phyloP scores from a whole-genome alignment of 2,797 vertebrate species.

The Loriculus beryllinus region DNA sequence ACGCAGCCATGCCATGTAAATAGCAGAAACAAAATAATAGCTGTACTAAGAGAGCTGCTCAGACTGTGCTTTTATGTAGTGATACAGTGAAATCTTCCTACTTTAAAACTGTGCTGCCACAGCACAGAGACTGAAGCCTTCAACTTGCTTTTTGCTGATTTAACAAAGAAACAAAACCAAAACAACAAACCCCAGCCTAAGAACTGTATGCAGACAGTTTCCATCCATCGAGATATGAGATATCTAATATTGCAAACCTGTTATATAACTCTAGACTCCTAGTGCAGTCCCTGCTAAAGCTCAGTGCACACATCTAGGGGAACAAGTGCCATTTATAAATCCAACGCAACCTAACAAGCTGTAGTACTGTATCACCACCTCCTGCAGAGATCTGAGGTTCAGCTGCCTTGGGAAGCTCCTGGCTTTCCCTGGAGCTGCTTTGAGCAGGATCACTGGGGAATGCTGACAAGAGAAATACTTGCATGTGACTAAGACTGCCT shows the following conservation, averaged over 20 bases:
- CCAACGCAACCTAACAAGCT: background rate
- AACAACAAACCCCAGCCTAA: background rate
- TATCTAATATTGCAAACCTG: background rate
- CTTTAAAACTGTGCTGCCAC: background rate
- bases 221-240: background rate
- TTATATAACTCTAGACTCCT: background rate
- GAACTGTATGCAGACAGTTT: background rate
- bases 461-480: background rate
- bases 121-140: background rate
- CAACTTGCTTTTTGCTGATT: background rate
- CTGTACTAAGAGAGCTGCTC: background rate
- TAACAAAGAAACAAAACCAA: background rate
- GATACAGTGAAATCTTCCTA: background rate
- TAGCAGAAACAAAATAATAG: background rate
- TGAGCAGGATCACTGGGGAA: background rate
- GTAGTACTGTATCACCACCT: background rate
- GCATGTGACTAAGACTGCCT: fast-evolving
- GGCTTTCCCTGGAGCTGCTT: background rate
- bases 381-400: background rate
- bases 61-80: background rate
- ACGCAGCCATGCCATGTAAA: background rate
- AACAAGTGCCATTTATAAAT: background rate
- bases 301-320: background rate
- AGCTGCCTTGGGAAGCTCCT: background rate
- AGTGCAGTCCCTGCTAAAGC: background rate